Conservation (phyloP, 2,888 invertebrate genomes). For the Ferrisia virgata region DNA sequence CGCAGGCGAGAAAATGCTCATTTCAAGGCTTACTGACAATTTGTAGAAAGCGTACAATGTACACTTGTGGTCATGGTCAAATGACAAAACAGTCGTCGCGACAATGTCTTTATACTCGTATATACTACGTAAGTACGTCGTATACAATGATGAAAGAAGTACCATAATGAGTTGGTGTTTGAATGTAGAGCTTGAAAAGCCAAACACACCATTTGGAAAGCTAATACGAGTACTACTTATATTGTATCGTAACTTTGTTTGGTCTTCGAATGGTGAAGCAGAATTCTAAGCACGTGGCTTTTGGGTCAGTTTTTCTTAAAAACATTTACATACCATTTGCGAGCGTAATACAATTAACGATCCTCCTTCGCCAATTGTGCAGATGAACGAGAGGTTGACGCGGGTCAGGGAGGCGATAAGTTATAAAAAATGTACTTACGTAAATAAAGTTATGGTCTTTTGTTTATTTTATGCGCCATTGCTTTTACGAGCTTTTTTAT, state of each 20-base stretch:
- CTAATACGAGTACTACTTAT: no score
- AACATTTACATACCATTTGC: conserved; percentile 6
- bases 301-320: background rate
- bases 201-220: background rate
- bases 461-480: conserved; percentile 12
- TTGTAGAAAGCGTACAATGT: background rate
- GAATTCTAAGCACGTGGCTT: conserved; percentile 16
- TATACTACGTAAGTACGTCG: no score
- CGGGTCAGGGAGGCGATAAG: background rate
- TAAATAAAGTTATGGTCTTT: conserved; percentile 22
- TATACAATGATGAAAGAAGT: background rate
- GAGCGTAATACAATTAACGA: conserved; percentile 5
- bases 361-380: background rate
- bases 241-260: no score
- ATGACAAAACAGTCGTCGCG: background rate
- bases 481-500: conserved; percentile 30
- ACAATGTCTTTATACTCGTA: background rate
- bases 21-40: background rate
- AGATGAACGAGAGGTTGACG: no score
- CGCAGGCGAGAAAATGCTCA: background rate
- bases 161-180: background rate
- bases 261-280: background rate
- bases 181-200: no score
- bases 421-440: conserved; percentile 25
- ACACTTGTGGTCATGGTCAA: background rate